A percentile compares a stretch with the other conserved stretches of the same genome.
These are phyloP conservation scores for Capromys pilorides DNA, from an alignment of 2,797 vertebrate species.

Conservation along the genomic window DNA sequence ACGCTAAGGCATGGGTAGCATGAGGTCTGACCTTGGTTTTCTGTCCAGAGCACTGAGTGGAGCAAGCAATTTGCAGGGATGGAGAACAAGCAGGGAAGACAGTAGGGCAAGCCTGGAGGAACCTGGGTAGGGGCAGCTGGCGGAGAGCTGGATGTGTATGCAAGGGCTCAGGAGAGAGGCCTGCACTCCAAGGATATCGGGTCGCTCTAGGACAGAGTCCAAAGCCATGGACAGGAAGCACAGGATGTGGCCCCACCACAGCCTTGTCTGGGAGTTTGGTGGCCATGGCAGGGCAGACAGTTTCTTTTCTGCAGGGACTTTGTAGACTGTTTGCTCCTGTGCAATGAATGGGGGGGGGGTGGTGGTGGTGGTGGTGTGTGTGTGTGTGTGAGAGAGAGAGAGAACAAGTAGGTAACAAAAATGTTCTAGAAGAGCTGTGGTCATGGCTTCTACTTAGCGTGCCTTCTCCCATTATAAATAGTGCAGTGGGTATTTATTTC, in stretches of 20 bases:
- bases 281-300: too few relatives aligned
- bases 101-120: not conserved
- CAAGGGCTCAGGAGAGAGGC: not conserved
- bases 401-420: not conserved
- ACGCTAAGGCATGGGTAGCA: accelerated
- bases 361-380: not conserved
- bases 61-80: not conserved
- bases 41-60: not conserved
- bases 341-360: not conserved
- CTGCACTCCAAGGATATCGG: not conserved
- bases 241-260: not conserved
- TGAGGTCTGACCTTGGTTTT: not conserved
- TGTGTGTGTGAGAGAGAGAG: not conserved
- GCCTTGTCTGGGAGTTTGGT: accelerated
- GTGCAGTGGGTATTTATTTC: not conserved
- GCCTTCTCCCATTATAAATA: not conserved
- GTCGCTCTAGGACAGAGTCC: not conserved
- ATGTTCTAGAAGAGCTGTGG: not conserved
- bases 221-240: not conserved
- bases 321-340: not conserved
- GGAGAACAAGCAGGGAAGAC: not conserved
- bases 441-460: too few relatives aligned
- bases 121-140: accelerated
- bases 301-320: not conserved
- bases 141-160: not conserved